These are phyloP conservation scores for Nemotelus pantherinus DNA, from an alignment of 2,888 invertebrate genomes.

Conservation along the genomic window DNA sequence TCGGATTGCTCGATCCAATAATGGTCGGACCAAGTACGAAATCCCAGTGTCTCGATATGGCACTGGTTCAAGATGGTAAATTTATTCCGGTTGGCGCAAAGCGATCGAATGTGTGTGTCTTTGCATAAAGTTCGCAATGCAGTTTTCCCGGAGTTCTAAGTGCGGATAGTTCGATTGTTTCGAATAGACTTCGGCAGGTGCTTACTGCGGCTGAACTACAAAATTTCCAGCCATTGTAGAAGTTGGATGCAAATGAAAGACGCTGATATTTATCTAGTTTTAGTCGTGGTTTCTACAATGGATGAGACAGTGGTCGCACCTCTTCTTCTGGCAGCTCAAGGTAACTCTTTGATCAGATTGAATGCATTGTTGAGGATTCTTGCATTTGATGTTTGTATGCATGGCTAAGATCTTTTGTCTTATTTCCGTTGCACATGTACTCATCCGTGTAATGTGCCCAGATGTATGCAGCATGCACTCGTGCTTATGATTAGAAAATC, in stretches of 20 bases:
- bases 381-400: constrained; percentile 24
- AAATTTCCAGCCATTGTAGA: background rate
- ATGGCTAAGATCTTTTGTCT: constrained; percentile 24
- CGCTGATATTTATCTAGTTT: background rate
- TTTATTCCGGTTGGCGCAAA: constrained; percentile 12
- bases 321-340: constrained; percentile 1
- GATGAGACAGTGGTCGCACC: background rate
- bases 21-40: constrained; percentile 1
- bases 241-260: background rate
- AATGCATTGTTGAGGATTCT: constrained; percentile 20
- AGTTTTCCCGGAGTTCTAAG: background rate
- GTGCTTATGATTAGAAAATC: background rate
- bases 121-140: constrained; percentile 16
- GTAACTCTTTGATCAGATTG: constrained; percentile 26
- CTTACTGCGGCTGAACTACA: background rate
- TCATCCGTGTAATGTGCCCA: too few species aligned
- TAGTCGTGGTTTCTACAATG: background rate
- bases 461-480: background rate
- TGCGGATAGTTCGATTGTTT: constrained; percentile 18
- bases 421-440: constrained; percentile 21
- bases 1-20: constrained; percentile 8
- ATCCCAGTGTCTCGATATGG: constrained; percentile 19
- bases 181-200: background rate
- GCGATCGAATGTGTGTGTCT: constrained; percentile 4
- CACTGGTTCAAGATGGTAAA: constrained; percentile 22